A percentile compares a stretch with the other conserved stretches of the same genome.
phyloP scores from a whole-genome alignment of 2,888 invertebrate species.

The Teinopalpus imperialis region DNA sequence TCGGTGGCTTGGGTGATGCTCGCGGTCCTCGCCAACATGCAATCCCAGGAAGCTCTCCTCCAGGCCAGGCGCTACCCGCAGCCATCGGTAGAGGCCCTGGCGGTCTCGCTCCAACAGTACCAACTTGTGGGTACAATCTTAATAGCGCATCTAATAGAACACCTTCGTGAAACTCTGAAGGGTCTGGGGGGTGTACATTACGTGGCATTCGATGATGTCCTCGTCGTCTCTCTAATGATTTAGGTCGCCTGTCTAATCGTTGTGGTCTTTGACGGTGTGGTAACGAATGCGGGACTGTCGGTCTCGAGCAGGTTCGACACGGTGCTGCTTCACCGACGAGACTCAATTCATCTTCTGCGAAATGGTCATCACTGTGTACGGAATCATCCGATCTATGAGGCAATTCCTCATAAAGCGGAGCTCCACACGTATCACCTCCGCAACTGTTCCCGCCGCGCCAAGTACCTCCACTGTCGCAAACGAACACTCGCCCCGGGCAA shows the following conservation, averaged over 20 bases:
- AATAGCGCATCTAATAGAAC: slow-evolving; percentile 88
- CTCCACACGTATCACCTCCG: slow-evolving; percentile 74
- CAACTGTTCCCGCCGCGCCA: slow-evolving; percentile 82
- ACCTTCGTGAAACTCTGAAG: slow-evolving; percentile 90
- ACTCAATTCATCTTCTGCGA: slow-evolving; percentile 91
- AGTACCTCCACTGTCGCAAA: slow-evolving; percentile 81
- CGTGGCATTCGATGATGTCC: slow-evolving; percentile 69
- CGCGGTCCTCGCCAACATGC: slow-evolving; percentile 81
- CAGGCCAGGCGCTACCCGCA: slow-evolving; percentile 87
- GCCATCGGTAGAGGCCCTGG: slow-evolving; percentile 68
- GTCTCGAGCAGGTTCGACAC: slow-evolving; percentile 76
- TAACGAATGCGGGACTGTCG: slow-evolving; percentile 69
- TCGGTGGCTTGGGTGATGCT: slow-evolving; percentile 83
- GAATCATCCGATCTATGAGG: slow-evolving; percentile 83
- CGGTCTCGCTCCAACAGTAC: slow-evolving; percentile 83
- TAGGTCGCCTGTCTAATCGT: slow-evolving; percentile 81
- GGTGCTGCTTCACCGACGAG: slow-evolving; percentile 74
- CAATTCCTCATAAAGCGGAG: slow-evolving; percentile 92
- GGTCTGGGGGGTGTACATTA: slow-evolving; percentile 86
- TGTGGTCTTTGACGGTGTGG: slow-evolving; percentile 83
- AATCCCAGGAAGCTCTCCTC: slow-evolving; percentile 82
- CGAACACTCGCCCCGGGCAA: slow-evolving; percentile 83
- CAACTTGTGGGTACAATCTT: slow-evolving; percentile 87
- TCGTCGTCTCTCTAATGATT: slow-evolving; percentile 76
- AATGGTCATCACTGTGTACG: slow-evolving; percentile 90